A percentile compares a stretch with the other conserved stretches of the same genome.
phyloP scores from a whole-genome alignment of 2,113 vertebrate species.

The Phrynosoma blainvillii region DNA sequence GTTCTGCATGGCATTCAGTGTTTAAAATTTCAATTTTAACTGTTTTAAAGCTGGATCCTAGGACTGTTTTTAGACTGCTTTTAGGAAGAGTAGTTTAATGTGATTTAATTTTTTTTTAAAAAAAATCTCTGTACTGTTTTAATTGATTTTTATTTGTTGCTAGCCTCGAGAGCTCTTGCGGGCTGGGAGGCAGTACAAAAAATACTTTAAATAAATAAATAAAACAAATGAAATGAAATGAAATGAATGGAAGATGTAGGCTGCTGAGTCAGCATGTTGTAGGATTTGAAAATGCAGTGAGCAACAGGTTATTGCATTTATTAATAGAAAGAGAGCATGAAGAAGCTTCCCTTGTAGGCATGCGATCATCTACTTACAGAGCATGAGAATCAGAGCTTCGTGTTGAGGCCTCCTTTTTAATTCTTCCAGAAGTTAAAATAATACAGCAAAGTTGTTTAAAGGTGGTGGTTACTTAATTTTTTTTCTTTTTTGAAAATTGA shows the following conservation, averaged over 20 bases:
- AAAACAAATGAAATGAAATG: background rate
- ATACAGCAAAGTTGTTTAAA: background rate
- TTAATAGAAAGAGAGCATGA: background rate
- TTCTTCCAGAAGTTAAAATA: background rate
- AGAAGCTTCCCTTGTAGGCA: background rate
- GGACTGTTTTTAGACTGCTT: too few species aligned
- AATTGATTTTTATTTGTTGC: too few species aligned
- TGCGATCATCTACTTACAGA: background rate
- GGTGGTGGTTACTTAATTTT: background rate
- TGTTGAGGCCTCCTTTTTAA: background rate
- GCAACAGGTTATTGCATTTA: background rate
- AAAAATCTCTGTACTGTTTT: too few species aligned
- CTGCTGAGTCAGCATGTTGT: slow-evolving; percentile 14
- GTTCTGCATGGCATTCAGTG: too few species aligned
- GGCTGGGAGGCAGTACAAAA: too few species aligned
- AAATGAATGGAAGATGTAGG: background rate
- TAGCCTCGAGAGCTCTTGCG: too few species aligned
- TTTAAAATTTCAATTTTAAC: too few species aligned
- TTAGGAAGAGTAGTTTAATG: too few species aligned
- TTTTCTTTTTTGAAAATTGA: too few species aligned
- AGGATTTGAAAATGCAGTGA: background rate
- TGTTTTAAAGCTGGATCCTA: too few species aligned
- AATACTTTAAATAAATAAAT: too few species aligned
- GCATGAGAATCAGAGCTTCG: background rate
- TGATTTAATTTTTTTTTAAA: too few species aligned